Conservation (phyloP, 2,113 vertebrate genomes). For the Murina feae region DNA sequence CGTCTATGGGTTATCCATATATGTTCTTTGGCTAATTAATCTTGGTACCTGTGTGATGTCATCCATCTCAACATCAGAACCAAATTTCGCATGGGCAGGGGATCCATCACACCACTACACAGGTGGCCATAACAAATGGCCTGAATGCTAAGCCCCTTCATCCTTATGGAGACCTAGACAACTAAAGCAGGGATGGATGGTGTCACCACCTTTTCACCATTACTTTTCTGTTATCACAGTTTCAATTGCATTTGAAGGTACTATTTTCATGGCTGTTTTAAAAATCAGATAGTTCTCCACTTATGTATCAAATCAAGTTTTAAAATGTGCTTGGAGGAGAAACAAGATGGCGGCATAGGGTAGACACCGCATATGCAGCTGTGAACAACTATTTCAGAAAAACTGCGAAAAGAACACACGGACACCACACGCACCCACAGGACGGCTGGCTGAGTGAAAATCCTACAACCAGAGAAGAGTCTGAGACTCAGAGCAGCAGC, state of each 20-base stretch:
- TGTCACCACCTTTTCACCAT: not conserved
- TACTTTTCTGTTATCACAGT: not conserved
- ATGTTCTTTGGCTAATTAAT: not conserved
- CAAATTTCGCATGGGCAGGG: not conserved
- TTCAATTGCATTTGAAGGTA: constrained; percentile 17
- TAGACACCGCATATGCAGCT: no score
- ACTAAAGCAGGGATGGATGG: not conserved
- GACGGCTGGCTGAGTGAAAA: no score
- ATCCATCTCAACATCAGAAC: not conserved
- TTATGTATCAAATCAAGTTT: not conserved
- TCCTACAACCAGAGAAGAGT: no score
- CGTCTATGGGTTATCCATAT: not conserved
- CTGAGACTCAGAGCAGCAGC: no score
- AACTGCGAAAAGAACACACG: no score
- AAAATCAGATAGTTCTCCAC: not conserved
- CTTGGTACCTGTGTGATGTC: not conserved
- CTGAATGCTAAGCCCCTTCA: not conserved
- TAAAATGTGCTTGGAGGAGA: not conserved
- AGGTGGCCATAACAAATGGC: not conserved
- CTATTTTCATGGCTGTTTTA: not conserved
- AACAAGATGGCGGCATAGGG: no score
- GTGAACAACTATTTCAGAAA: no score
- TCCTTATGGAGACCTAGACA: not conserved
- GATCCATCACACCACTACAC: not conserved
- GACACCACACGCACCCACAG: no score